Evolutionary conservation across 2,888 invertebrate species (phyloP), one percentile per base, ranked within the genome.

Genomic region (Gastrophysa polygoni): DNA sequence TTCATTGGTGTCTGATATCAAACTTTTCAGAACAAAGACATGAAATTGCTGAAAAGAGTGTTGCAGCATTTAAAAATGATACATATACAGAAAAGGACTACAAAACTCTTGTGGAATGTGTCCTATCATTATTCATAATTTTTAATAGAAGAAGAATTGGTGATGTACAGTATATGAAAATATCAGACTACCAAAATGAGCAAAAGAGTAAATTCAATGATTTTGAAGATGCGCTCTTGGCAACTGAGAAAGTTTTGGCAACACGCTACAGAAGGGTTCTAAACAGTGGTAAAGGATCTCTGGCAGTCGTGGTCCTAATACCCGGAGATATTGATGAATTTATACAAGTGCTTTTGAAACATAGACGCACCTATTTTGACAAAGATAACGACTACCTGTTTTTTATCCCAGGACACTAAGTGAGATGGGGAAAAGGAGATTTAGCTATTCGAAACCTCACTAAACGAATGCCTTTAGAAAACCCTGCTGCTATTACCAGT

Each of bases 271-370:
- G 67, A 65, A 49, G 69, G 44, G 68, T 73, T 6, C 21, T 71
- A 21, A 73, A 68, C 57, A 64, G 68, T 57, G 70, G 70, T 7
- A 71, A 73, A 57, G 73, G 71, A n/a, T 16, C 66, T 24, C 65
- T 71, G 59, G 71, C 68, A 14, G 72, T 74, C 3, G 74, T 73
- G 1, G 72, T 73, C 44, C 61, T 76, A 34, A 51, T 75, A 43
- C 75, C 73, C 7, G 57, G 70, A 54, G 29, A 32, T 10, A 32
- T 32, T 32, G 29, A 32, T 32, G 29, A 32, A 32, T 32, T 32
- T 10, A 32, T 32, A 8, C 29, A 32, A 32, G 29, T 32, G 29
- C 10, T 32, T 32, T 32, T 32, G 29, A 32, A 32, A 32, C 29
- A 32, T 32, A 5, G 29, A 32, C 29, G 29, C 29, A 32, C 5